Percentiles rank a stretch among this genome's conserved stretches.
phyloP scores from a whole-genome alignment of 2,113 vertebrate species.

The Toxotes chatareus region DNA sequence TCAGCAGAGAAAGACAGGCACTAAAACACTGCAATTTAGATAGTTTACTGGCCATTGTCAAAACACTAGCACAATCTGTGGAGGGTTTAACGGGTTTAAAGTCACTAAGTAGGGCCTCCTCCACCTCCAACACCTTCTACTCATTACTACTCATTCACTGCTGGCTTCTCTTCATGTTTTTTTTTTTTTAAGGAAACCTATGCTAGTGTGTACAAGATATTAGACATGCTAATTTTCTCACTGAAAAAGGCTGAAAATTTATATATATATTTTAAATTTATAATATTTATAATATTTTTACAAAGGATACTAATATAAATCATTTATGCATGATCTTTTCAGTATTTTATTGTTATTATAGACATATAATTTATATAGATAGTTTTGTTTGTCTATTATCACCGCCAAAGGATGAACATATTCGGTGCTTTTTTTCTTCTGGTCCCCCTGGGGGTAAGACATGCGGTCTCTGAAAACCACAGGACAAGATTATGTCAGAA shows the following conservation, averaged over 20 bases:
- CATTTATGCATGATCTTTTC: not conserved
- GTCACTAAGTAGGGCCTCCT: constrained; percentile 71
- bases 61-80: constrained; percentile 80
- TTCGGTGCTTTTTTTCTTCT: not conserved
- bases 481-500: constrained; percentile 44
- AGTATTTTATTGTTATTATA: not conserved
- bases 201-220: constrained; percentile 27
- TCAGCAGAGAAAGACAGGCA: constrained; percentile 71
- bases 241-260: not conserved
- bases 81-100: constrained; percentile 85
- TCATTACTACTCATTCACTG: constrained; percentile 54
- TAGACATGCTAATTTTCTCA: not conserved
- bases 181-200: not conserved
- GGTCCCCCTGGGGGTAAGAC: constrained; percentile 11
- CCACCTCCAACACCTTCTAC: constrained; percentile 33
- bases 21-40: constrained; percentile 86
- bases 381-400: not conserved
- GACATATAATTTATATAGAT: not conserved
- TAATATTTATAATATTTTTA: too few relatives aligned
- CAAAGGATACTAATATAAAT: not conserved
- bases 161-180: constrained; percentile 36
- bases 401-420: not conserved
- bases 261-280: too few relatives aligned
- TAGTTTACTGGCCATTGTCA: constrained; percentile 86
- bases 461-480: constrained; percentile 49